Conservation (phyloP, 1,140 invertebrate genomes). For the Dreissena rostriformis region DNA sequence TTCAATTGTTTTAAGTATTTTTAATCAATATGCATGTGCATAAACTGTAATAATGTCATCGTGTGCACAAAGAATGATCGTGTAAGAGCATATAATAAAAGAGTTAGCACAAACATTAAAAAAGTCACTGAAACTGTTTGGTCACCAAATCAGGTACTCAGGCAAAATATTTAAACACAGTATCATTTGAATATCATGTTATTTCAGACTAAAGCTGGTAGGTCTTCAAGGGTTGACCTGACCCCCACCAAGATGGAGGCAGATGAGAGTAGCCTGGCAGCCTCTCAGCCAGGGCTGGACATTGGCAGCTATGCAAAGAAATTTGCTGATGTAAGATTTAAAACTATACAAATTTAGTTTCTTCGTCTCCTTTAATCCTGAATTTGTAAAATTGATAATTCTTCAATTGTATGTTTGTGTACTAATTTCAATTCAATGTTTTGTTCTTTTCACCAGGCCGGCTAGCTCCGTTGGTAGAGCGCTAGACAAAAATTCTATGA, state of each 20-base stretch:
- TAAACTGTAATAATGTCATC: no score
- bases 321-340: conserved; percentile 72
- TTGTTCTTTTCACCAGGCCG: no score
- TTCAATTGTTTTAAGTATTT: background rate
- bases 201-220: background rate
- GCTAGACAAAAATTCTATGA: no score
- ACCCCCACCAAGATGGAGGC: conserved; percentile 19
- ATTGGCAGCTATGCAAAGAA: conserved; percentile 72
- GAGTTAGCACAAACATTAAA: no score
- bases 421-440: background rate
- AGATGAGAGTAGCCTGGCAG: conserved; percentile 26
- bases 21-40: background rate
- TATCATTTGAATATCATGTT: no score
- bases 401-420: background rate
- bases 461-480: no score
- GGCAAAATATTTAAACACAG: no score
- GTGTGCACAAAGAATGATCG: no score
- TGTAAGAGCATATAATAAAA: no score
- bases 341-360: background rate
- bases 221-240: background rate
- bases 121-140: no score
- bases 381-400: conserved; percentile 2
- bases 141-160: no score
- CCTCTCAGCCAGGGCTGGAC: conserved; percentile 50
- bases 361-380: background rate